Evolutionary conservation across 1,140 invertebrate genomes (phyloP), one percentile per base, ranked within the genome.

Genomic region (Atopsyche davidsoni): DNA sequence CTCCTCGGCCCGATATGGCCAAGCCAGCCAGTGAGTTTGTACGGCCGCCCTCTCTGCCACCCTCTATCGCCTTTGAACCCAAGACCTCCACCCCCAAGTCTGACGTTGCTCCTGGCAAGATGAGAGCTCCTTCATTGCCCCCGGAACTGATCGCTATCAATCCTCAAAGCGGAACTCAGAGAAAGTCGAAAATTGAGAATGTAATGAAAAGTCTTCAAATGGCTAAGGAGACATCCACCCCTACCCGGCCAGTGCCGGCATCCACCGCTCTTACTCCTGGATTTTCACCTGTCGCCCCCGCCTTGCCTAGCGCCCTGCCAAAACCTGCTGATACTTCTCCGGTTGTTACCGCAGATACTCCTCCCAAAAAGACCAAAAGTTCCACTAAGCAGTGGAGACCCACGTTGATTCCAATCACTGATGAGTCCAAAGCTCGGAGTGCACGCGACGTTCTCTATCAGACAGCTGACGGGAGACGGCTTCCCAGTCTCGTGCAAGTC

Each of bases 331-430:
- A 4, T 2, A 14, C 67, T 19, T 62, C 62, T 36, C 63, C 63
- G 19, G 62, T 64, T 17, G 51, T 52, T 41, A 46, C 61, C 0
- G 61, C 59, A 6, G 62, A 58, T 4, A 64, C 69, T 2, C 66
- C 69, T 4, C 66, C 71, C 3, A 76, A 76, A 49, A 76, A 73
- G 57, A 63, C 66, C 32, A 77, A 76, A 46, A 57, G 56, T 3
- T 62, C 63, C n/a, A 74, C 66, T 48, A 81, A 81, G 50, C 79
- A 78, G 44, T 82, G 80, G 80, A 68, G 80, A 45, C 81, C 81
- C 2, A 82, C 79, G n/a, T 63, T 83, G 9, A 81, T 83, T 64
- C 79, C 80, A 10, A 79, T 82, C 34, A 79, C 80, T 52, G 54
- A 56, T 21, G 57, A 59, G 42, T 53, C 24, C 16, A 59, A 56